Evolutionary conservation across 2,888 invertebrate species (phyloP), one percentile per base, ranked within the genome.

Genomic region (Eurois occulta): DNA sequence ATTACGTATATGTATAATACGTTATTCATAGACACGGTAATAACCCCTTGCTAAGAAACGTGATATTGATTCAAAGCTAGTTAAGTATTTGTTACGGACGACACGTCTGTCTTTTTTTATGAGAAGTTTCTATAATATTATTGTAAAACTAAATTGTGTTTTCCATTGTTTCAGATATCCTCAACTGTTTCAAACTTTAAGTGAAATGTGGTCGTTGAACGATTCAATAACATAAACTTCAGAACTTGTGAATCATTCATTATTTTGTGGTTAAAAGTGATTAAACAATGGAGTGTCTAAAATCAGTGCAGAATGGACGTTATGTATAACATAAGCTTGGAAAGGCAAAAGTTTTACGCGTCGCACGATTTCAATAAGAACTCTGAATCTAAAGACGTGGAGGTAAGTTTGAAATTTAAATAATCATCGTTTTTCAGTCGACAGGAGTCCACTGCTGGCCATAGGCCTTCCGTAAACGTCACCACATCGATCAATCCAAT

Each of bases 261-360:
- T 32, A 3, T 18, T 21, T 21, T n/a, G 62, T 72, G 32, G 6
- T 24, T n/a, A 21, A 41, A n/a, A 68, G 69, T 72, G 70, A 52
- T 55, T n/a, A 28, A 72, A 86, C 70, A 35, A 88, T 88, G 87
- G 87, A 80, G 77, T 35, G 43, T 35, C 1, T 41, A 21, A 11
- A 38, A 72, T 35, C 35, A 46, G n/a, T 75, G 41, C 78, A 91
- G 82, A 88, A 94, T 94, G 94, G 93, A 94, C 91, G 68, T 91
- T 28, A 93, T 94, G 93, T 82, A 90, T 87, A 95, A 95, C 78
- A 92, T 94, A 41, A 93, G 92, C 46, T 88, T 94, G 79, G 93
- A 93, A 80, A 90, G 94, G 38, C 91, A 94, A 73, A 94, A 93
- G 85, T 95, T 95, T 86, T 94, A 94, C 83, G 93, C 91, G 3